Conservation (phyloP, 2,888 invertebrate species). For the Eugnorisma glareosa region DNA sequence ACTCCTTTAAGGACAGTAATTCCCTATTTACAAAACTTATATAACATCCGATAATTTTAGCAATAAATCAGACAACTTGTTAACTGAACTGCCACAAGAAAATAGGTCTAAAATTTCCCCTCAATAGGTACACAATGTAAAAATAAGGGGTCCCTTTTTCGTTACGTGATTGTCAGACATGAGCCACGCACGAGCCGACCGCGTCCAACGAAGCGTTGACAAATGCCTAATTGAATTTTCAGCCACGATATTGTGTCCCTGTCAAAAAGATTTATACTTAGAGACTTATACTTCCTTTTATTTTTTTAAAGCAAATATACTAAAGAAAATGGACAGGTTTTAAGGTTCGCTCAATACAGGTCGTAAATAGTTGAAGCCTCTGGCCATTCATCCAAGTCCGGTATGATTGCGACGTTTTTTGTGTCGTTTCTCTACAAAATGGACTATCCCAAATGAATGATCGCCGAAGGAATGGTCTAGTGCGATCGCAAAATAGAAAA, state of each 20-base stretch:
- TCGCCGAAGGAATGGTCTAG: conserved; percentile 45
- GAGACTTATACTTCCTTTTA: conserved; percentile 53
- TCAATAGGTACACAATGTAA: conserved; percentile 75
- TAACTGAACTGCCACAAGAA: conserved; percentile 66
- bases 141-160: conserved; percentile 77
- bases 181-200: conserved; percentile 81
- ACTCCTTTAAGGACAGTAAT: conserved; percentile 56
- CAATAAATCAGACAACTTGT: conserved; percentile 73
- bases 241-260: conserved; percentile 78
- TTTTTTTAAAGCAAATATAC: conserved; percentile 34
- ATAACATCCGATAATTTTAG: conserved; percentile 64
- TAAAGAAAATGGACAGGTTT: conserved; percentile 38
- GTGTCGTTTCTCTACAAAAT: conserved; percentile 56
- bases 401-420: conserved; percentile 59
- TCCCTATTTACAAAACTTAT: conserved; percentile 63
- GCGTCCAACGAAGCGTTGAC: conserved; percentile 81
- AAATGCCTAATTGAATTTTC: conserved; percentile 88
- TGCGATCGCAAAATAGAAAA: conserved; percentile 37
- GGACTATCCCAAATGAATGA: conserved; percentile 54
- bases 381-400: conserved; percentile 51
- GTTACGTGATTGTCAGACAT: conserved; percentile 74
- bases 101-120: conserved; percentile 56
- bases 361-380: conserved; percentile 54
- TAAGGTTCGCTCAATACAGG: conserved; percentile 42
- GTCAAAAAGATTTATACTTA: conserved; percentile 79